Evolutionary conservation across 2,113 vertebrate species (phyloP), one percentile per base, ranked within the genome.

Genomic region (Nibea albiflora): DNA sequence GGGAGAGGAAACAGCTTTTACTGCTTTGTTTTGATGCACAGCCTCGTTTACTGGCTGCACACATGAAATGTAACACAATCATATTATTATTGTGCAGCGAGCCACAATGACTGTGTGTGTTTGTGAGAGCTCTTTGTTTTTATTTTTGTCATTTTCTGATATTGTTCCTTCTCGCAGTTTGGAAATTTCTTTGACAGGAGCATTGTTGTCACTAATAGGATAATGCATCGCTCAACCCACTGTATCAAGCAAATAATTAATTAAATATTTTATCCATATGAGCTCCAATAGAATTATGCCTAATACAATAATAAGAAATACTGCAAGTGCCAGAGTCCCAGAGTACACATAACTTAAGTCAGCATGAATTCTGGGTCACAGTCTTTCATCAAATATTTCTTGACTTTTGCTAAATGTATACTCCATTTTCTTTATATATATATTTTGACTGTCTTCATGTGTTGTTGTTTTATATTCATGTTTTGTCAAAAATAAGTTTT

Each of bases 1-100:
- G 75, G 68, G 63, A 68, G 54, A 88, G 58, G 72, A 86, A 91
- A 70, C 76, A 12, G 77, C 76, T 84, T 84, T 83, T 22, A 75
- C 67, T 17, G 88, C 91, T 89, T 93, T 93, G 87, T 94, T 86
- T 89, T 78, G 76, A 82, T 87, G 76, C 76, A 65, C 74, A 69
- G 81, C 65, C 85, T 77, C 56, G 63, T 84, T 84, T 76, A 62
- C 77, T 53, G 75, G n/a, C 35, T 76, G 82, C 7, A 71, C 63
- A 77, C 54, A 47, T 76, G 73, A 82, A 84, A 82, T 62, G 35
- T 44, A 73, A 66, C 80, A 69, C 81, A 83, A 56, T 87, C 74
- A 47, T 62, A 66, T 87, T 81, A 78, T 80, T 64, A 56, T 60
- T 53, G 49, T 53, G 31, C 73, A 19, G 65, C 63, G 79, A 72